Evolutionary conservation across 2,797 vertebrate genomes (phyloP), one percentile per base, ranked within the genome.

Genomic region (Parauchenoglanis punctatus): DNA sequence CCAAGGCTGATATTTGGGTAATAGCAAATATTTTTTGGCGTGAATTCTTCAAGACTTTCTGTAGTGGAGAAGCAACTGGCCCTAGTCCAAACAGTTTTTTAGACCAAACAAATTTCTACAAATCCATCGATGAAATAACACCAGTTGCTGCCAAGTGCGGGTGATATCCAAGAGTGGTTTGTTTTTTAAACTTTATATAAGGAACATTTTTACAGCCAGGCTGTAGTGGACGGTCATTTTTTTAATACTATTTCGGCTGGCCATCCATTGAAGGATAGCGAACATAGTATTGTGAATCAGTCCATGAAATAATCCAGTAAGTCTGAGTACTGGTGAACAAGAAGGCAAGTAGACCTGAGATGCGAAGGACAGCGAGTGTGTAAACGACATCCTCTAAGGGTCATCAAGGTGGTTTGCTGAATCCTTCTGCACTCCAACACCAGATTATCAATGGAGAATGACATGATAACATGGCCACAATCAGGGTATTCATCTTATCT

Each of bases 401-500:
- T 67, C 63, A 83, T 52, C 46, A 83, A 17, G 52, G 52, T 72
- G 83, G 20, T 56, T 44, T 40, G 83, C 70, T 84, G 67, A 73
- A 18, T 72, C 31, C 25, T 40, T 58, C 10, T 31, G 44, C 52
- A 58, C 67, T 72, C 52, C 25, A 44, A 72, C 40, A 44, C n/a
- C 81, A 68, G 61, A 83, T 54, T 72, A 84, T 84, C 67, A 61
- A 44, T 4, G 25, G 7, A 25, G 65, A 8, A 84, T 44, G 52
- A 25, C 31, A 84, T 35, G 82, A 84, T 58, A 72, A 58, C 46
- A 54, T 54, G 10, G 46, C 81, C 23, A 70, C 46, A 52, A 54
- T 83, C 61, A 67, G 61, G 15, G 44, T 49, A 31, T 52, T 65
- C 25, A 65, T 83, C 81, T 83, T 68, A 84, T 84, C 82, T 70